A percentile compares a stretch with the other conserved stretches of the same genome.
These are phyloP conservation scores for Cichladusa arquata DNA, from an alignment of 2,113 vertebrate species.

Conservation along the genomic window DNA sequence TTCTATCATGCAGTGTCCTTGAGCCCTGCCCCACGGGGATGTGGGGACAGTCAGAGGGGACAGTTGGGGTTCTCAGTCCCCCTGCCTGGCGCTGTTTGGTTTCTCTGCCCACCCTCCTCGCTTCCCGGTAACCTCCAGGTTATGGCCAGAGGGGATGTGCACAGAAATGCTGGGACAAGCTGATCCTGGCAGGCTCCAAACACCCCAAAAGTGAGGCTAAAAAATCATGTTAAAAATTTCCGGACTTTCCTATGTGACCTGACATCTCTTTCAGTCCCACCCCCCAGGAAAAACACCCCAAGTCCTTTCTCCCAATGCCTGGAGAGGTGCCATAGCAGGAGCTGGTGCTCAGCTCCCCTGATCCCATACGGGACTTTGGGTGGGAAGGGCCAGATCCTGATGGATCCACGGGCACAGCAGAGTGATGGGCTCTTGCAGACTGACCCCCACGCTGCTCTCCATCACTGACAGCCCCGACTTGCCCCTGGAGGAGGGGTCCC, in stretches of 20 bases:
- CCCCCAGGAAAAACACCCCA: background rate
- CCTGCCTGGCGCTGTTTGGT: background rate
- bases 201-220: accelerated
- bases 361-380: background rate
- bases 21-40: background rate
- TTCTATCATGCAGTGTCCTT: background rate
- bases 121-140: background rate
- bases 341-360: background rate
- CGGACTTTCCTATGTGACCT: background rate
- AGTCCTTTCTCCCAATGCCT: accelerated
- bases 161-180: background rate
- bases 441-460: background rate
- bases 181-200: background rate
- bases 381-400: accelerated
- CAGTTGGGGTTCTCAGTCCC: background rate
- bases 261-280: background rate
- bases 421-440: background rate
- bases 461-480: accelerated
- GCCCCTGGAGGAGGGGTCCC: background rate
- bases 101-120: background rate
- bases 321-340: background rate
- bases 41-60: background rate
- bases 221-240: background rate
- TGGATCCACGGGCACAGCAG: background rate
- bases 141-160: accelerated